Evolutionary conservation across 2,113 vertebrate genomes (phyloP).

Genomic region (Sylvilagus bachmani): DNA sequence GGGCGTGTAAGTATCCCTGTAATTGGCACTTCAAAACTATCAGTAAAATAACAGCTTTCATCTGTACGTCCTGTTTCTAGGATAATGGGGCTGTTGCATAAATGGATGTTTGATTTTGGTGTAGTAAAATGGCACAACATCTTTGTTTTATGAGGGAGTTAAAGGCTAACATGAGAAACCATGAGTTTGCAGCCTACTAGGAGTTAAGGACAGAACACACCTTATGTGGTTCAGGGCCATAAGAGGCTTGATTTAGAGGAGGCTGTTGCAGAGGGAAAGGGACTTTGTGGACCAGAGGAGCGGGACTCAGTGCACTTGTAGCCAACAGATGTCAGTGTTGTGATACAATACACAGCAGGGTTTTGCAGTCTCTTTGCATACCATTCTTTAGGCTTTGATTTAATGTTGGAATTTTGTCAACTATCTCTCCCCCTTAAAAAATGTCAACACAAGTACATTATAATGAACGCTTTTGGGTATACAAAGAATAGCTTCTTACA

Average conservation of each 20-base stretch:
- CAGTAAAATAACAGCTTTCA: background rate
- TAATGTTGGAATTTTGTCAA: conserved; percentile 42
- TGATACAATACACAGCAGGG: conserved; percentile 43
- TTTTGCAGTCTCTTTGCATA: conserved; percentile 15
- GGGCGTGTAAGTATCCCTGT: background rate
- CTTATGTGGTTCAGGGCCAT: background rate
- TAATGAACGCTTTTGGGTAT: conserved; percentile 53
- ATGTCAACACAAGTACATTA: background rate
- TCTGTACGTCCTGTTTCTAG: background rate
- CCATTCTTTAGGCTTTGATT: conserved; percentile 45
- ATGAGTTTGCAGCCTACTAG: background rate
- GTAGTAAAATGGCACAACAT: conserved; percentile 26
- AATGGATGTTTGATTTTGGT: conserved; percentile 24
- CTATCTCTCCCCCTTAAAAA: background rate
- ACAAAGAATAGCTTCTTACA: conserved; percentile 51
- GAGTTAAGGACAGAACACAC: background rate
- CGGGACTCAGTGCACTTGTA: conserved; percentile 49
- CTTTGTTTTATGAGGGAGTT: background rate
- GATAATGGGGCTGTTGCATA: background rate
- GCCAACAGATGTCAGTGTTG: conserved; percentile 90
- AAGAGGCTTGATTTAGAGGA: background rate
- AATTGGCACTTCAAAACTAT: background rate
- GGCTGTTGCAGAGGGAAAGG: background rate
- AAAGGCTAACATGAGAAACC: background rate
- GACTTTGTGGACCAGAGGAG: background rate